Percentiles rank a stretch among this genome's conserved stretches.
These are phyloP conservation scores for Sebastes matsubarae DNA, from an alignment of 2,797 vertebrate genomes.

Conservation along the genomic window DNA sequence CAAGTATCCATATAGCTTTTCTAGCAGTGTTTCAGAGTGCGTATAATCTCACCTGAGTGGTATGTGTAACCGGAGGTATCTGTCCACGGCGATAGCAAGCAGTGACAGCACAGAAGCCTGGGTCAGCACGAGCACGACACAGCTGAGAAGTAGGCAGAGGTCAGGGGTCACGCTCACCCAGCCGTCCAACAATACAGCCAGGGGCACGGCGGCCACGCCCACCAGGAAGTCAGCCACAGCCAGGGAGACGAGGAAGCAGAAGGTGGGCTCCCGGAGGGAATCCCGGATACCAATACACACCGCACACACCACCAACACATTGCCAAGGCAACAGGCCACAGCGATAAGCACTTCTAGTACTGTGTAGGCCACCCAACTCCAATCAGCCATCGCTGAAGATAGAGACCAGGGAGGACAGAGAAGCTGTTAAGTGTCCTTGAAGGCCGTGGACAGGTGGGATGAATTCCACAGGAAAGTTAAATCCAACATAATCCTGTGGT, in stretches of 20 bases:
- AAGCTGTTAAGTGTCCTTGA: neutral
- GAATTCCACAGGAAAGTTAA: neutral
- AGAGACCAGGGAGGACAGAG: neutral
- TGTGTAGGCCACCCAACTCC: conserved; percentile 67
- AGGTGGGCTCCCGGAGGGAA: conserved; percentile 79
- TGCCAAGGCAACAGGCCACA: conserved; percentile 81
- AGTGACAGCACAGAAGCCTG: conserved; percentile 89
- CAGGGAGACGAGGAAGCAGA: conserved; percentile 87
- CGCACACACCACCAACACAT: conserved; percentile 84
- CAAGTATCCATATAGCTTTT: neutral
- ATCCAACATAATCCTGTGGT: conserved; percentile 34
- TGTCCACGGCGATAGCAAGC: conserved; percentile 87
- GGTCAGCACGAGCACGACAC: conserved; percentile 84
- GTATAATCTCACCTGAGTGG: conserved; percentile 69
- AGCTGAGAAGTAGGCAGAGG: conserved; percentile 86
- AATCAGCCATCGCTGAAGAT: conserved; percentile 52
- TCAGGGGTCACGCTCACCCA: conserved; percentile 68
- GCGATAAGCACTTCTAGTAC: conserved; percentile 65
- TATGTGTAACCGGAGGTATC: conserved; percentile 85
- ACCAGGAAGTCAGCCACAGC: conserved; percentile 87
- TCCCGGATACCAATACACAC: conserved; percentile 77
- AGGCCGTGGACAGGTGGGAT: neutral
- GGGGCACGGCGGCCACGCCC: conserved; percentile 84
- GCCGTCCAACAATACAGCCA: conserved; percentile 84
- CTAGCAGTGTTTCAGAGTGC: neutral